These are phyloP conservation scores for Dermatemys mawii DNA, from an alignment of 2,113 vertebrate genomes.

Conservation along the genomic window DNA sequence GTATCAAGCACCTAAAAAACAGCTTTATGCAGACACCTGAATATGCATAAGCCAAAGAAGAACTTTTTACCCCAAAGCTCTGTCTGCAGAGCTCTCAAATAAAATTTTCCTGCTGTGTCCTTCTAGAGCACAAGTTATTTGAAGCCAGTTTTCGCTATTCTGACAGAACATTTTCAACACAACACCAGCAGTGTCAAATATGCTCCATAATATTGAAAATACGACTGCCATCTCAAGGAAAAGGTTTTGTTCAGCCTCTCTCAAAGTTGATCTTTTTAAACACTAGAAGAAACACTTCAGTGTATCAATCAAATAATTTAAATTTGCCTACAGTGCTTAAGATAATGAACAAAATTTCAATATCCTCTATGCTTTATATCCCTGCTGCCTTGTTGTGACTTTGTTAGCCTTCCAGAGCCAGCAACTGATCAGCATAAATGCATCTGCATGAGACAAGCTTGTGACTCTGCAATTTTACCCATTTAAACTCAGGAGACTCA, in stretches of 20 bases:
- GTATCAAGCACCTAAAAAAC: background rate
- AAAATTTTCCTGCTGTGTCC: background rate
- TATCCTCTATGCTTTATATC: background rate
- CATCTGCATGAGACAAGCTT: background rate
- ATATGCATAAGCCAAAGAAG: background rate
- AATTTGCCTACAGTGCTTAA: background rate
- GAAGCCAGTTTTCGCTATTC: background rate
- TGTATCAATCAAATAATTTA: background rate
- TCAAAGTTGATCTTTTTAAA: background rate
- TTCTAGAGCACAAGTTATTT: background rate
- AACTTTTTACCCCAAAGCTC: background rate
- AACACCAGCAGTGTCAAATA: accelerated
- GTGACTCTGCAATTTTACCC: background rate
- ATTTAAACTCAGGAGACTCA: background rate
- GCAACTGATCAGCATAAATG: background rate
- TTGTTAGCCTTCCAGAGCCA: background rate
- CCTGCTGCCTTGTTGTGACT: background rate
- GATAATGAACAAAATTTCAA: background rate
- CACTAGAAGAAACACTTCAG: background rate
- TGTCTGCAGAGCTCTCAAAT: background rate
- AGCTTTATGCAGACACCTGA: background rate
- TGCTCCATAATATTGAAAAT: background rate
- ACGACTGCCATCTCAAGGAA: background rate
- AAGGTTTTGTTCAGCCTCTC: background rate
- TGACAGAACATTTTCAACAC: background rate